Evolutionary conservation across 2,797 vertebrate species (phyloP).

Genomic region (Muscicapa comitata): DNA sequence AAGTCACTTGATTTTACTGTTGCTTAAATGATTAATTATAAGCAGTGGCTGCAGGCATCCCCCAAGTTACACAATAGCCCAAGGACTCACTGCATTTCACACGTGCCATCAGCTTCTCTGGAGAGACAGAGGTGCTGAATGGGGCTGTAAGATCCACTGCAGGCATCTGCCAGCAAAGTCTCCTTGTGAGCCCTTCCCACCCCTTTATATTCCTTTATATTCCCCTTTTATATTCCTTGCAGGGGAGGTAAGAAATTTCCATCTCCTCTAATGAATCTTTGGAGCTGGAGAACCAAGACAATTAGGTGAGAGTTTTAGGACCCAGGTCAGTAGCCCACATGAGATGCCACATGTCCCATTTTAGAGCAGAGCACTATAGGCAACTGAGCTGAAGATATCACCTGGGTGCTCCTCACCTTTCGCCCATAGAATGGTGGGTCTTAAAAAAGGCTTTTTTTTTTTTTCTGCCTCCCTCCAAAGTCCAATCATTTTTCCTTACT

Average conservation of each 20-base stretch:
- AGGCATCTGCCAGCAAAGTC: background rate
- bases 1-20: slow-evolving; percentile 65
- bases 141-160: background rate
- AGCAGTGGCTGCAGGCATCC: slow-evolving; percentile 12
- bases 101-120: background rate
- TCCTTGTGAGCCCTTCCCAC: background rate
- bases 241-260: background rate
- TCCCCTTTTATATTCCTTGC: background rate
- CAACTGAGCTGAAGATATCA: background rate
- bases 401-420: background rate
- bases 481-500: background rate
- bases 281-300: background rate
- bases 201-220: background rate
- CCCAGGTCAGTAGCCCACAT: background rate
- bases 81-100: background rate
- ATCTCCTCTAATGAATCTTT: background rate
- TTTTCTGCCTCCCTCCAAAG: background rate
- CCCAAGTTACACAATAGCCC: slow-evolving; percentile 31
- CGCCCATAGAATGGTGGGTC: background rate
- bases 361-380: background rate
- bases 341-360: background rate
- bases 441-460: background rate
- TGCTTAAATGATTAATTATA: slow-evolving; percentile 63
- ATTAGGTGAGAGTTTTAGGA: background rate
- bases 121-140: background rate